These are phyloP conservation scores for Drosophila mauritiana DNA, from an alignment of 1,140 invertebrate genomes.

Conservation along the genomic window DNA sequence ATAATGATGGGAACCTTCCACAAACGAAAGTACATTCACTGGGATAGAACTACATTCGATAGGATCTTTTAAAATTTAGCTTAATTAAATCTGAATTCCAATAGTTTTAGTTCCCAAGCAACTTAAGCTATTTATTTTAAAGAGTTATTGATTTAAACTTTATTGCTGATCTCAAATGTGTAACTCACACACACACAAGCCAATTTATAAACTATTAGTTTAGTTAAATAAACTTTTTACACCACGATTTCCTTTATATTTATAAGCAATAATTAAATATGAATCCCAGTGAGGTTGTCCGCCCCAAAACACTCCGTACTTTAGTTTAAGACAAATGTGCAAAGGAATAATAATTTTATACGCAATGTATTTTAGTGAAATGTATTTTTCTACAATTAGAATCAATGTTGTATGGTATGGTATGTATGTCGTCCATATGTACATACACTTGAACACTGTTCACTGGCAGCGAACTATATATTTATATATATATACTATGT, in stretches of 20 bases:
- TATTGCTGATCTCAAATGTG: background rate
- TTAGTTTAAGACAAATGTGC: constrained; percentile 65
- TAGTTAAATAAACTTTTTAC: too few species aligned
- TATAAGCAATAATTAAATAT: constrained; percentile 1
- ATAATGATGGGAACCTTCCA: constrained; percentile 15
- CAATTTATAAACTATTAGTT: too few species aligned
- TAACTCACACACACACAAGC: background rate
- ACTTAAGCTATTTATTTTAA: too few species aligned
- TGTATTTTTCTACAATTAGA: constrained; percentile 78
- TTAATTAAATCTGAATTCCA: background rate
- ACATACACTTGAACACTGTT: constrained; percentile 34
- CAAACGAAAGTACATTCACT: background rate
- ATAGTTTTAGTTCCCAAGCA: background rate
- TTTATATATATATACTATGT: constrained; percentile 41
- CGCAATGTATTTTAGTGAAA: constrained; percentile 78
- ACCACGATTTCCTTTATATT: too few species aligned
- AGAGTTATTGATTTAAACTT: too few species aligned
- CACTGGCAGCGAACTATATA: constrained; percentile 35
- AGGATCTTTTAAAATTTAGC: background rate
- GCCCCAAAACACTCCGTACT: constrained; percentile 37
- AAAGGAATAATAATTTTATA: constrained; percentile 75
- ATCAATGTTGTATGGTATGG: constrained; percentile 34
- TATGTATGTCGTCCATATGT: constrained; percentile 39
- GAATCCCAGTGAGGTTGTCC: constrained; percentile 17
- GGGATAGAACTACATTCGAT: background rate